Conservation (phyloP, 2,113 vertebrate species). For the Sceloporus undulatus region DNA sequence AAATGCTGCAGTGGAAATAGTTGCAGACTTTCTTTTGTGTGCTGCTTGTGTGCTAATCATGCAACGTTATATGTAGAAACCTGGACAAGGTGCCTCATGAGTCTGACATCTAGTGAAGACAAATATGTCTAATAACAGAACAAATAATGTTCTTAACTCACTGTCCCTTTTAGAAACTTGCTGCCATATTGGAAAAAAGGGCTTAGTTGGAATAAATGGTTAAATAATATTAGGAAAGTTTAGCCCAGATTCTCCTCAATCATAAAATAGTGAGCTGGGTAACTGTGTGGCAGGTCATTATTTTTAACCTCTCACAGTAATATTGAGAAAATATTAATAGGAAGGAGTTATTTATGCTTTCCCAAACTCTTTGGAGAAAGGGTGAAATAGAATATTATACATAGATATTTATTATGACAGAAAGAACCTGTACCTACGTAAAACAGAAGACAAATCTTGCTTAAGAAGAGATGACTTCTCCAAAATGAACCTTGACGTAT, state of each 20-base stretch:
- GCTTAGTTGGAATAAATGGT: neutral
- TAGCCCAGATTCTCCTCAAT: neutral
- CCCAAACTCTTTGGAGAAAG: neutral
- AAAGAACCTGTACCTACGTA: neutral
- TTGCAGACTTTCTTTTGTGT: neutral
- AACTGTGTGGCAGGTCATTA: neutral
- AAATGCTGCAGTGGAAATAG: conserved; percentile 47
- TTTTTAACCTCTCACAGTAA: neutral
- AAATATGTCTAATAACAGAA: conserved; percentile 22
- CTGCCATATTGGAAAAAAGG: neutral
- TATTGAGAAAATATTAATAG: neutral
- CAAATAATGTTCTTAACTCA: neutral
- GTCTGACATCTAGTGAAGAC: conserved; percentile 38
- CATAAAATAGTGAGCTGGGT: neutral
- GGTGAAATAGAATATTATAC: neutral
- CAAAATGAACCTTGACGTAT: neutral
- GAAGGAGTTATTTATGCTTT: neutral
- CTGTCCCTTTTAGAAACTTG: neutral
- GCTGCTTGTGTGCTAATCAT: neutral
- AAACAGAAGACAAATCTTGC: neutral
- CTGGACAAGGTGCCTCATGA: conserved; percentile 33
- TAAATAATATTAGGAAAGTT: neutral
- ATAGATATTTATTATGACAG: neutral
- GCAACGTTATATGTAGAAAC: conserved; percentile 20
- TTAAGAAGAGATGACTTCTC: neutral